Evolutionary conservation across 2,113 vertebrate species (phyloP).

Genomic region (Pygoscelis adeliae): DNA sequence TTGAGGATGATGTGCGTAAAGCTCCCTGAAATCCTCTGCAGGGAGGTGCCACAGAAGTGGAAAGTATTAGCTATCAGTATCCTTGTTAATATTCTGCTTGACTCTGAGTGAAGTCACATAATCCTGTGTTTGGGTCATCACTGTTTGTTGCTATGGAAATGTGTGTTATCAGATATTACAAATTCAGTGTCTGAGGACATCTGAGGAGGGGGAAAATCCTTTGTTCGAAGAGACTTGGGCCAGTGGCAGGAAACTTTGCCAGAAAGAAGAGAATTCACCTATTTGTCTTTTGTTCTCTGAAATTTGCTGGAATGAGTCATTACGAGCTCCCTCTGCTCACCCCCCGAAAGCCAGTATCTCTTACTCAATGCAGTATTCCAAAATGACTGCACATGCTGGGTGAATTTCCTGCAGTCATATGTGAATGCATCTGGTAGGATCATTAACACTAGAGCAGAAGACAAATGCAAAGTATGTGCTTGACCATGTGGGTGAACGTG

Average conservation of each 20-base stretch:
- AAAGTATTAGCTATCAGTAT: conserved; percentile 66
- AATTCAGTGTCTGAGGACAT: conserved; percentile 40
- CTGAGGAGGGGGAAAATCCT: conserved; percentile 26
- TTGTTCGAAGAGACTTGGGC: conserved; percentile 14
- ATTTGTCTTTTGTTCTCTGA: background rate
- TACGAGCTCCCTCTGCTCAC: rapidly evolving
- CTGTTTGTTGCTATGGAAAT: conserved; percentile 68
- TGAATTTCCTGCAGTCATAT: conserved; percentile 48
- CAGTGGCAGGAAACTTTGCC: background rate
- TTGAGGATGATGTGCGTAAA: background rate
- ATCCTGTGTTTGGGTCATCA: conserved; percentile 67
- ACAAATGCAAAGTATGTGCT: conserved; percentile 68
- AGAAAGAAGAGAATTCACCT: background rate
- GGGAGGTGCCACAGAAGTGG: conserved; percentile 49
- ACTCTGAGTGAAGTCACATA: conserved; percentile 63
- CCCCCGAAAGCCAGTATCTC: background rate
- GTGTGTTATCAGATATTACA: conserved; percentile 51
- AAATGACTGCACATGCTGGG: conserved; percentile 3
- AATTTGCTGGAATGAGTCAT: background rate
- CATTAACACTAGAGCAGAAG: conserved; percentile 60
- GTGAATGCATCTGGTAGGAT: conserved; percentile 63
- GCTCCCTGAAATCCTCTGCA: conserved; percentile 42
- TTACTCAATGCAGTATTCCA: background rate
- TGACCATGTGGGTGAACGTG: conserved; percentile 63
- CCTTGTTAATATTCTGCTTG: conserved; percentile 61